Evolutionary conservation across 1,140 invertebrate species (phyloP).

Genomic region (Andrena cerasifolii): DNA sequence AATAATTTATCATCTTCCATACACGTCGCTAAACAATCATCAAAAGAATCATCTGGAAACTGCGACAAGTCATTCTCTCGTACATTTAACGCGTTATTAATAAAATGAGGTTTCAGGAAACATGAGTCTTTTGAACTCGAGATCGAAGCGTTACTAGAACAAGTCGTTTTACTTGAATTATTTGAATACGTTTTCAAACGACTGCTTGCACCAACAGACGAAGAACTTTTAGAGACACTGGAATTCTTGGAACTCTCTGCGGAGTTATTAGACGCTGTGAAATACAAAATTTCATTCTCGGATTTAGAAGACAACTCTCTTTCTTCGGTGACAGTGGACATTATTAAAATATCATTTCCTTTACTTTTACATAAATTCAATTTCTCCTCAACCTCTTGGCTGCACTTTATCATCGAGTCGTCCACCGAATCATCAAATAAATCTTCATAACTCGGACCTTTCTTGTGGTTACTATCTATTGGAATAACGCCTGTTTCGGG

Average conservation of each 20-base stretch:
- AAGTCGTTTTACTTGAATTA: constrained; percentile 19
- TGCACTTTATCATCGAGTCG: constrained; percentile 72
- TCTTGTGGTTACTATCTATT: constrained; percentile 17
- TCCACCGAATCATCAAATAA: constrained; percentile 75
- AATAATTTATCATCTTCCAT: constrained; percentile 61
- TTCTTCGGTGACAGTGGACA: neutral
- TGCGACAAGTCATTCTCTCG: constrained; percentile 11
- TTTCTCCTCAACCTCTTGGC: constrained; percentile 75
- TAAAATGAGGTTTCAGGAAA: constrained; percentile 2
- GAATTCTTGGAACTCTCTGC: constrained; percentile 1
- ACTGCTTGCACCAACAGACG: neutral
- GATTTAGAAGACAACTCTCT: neutral
- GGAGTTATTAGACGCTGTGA: neutral
- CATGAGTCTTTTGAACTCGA: constrained; percentile 5
- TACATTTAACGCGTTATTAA: constrained; percentile 18
- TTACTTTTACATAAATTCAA: constrained; percentile 48
- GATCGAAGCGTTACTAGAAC: neutral
- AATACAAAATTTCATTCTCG: neutral
- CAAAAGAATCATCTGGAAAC: constrained; percentile 72
- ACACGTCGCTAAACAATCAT: constrained; percentile 68
- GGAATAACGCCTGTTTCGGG: neutral
- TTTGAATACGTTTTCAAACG: constrained; percentile 54
- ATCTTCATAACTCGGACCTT: constrained; percentile 58
- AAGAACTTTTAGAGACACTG: constrained; percentile 8
- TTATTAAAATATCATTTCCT: neutral